Percentiles rank a stretch among this genome's conserved stretches.
Conservation (phyloP, 2,888 invertebrate genomes). For the Nymphalis polychloros region DNA sequence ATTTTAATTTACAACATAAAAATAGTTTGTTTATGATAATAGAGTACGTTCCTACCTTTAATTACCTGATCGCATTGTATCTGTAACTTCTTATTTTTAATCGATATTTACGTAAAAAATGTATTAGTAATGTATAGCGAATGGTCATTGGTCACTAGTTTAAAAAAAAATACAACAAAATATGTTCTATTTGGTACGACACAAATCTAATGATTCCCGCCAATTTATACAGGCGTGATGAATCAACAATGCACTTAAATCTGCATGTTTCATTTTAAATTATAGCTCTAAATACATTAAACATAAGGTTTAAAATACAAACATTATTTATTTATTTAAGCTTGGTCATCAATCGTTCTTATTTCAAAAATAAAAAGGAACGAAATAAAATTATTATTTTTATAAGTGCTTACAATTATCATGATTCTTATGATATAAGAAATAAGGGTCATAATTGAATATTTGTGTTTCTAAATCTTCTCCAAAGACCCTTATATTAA, state of each 20-base stretch:
- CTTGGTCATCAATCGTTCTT: neutral
- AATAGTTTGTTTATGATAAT: too few species aligned
- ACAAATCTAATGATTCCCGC: neutral
- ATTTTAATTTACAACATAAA: too few species aligned
- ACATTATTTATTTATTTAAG: neutral
- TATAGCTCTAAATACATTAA: neutral
- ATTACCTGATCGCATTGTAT: too few species aligned
- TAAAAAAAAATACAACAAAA: too few species aligned
- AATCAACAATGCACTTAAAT: neutral
- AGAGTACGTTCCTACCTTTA: too few species aligned
- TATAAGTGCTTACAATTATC: neutral
- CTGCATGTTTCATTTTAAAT: neutral
- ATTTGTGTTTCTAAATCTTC: conserved; percentile 10
- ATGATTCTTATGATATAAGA: neutral
- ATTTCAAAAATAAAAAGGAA: neutral
- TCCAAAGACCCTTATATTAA: neutral
- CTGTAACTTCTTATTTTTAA: too few species aligned
- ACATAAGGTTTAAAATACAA: neutral
- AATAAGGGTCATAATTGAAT: conserved; percentile 2
- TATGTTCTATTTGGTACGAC: too few species aligned
- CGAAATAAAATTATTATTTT: conserved; percentile 4
- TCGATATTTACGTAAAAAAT: too few species aligned
- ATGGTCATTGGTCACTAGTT: too few species aligned
- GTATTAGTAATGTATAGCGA: too few species aligned
- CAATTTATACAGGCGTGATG: neutral